Percentiles rank a stretch among this genome's conserved stretches.
phyloP scores from a whole-genome alignment of 2,113 vertebrate species.

The Entomyzon cyanotis region DNA sequence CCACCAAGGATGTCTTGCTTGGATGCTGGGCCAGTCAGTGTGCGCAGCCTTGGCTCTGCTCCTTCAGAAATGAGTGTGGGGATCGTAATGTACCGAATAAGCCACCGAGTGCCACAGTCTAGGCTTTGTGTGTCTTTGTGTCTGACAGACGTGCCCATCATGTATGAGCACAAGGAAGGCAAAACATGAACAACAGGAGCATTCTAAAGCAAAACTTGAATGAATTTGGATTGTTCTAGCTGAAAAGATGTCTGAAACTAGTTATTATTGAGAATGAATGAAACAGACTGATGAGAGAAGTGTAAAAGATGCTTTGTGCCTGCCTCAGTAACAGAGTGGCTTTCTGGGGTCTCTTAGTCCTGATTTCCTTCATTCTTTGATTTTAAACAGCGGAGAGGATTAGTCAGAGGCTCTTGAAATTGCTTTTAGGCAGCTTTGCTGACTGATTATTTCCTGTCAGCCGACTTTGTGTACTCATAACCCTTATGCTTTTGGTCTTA shows the following conservation, averaged over 20 bases:
- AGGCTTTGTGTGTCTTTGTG: not conserved
- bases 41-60: not conserved
- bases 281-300: not conserved
- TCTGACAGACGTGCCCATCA: not conserved
- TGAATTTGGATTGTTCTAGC: not conserved
- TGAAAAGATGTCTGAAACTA: not conserved
- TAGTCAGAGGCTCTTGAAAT: not conserved
- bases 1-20: not conserved
- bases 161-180: not conserved
- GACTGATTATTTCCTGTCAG: not conserved
- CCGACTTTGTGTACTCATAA: not conserved
- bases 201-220: not conserved
- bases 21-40: fast-evolving
- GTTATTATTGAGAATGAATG: not conserved
- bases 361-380: not conserved
- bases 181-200: not conserved
- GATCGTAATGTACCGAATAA: not conserved
- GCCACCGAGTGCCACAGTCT: not conserved
- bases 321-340: not conserved
- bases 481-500: not conserved
- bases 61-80: not conserved
- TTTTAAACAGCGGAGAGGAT: not conserved
- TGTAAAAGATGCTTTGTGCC: not conserved
- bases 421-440: not conserved
- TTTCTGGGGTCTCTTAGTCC: not conserved